Evolutionary conservation across 2,797 vertebrate genomes (phyloP).

Genomic region (Sarcophilus harrisii): DNA sequence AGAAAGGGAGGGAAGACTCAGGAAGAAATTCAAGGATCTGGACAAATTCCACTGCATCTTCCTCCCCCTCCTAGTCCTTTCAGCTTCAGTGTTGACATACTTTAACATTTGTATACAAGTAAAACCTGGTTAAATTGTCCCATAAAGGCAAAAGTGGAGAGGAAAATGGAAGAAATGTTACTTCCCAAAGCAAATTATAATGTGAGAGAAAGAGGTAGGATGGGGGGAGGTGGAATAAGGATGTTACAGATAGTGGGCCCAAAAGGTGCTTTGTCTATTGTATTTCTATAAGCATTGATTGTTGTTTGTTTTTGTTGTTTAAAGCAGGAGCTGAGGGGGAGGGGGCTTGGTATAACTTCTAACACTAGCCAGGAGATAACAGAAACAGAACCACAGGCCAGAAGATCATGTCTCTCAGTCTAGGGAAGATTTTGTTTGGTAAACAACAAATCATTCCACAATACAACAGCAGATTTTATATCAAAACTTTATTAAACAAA

Average conservation of each 20-base stretch:
- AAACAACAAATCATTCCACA: fast-evolving
- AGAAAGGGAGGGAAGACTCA: too few species aligned
- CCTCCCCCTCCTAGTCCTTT: too few species aligned
- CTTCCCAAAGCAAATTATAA: not conserved
- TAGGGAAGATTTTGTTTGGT: not conserved
- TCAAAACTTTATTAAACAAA: conserved; percentile 99
- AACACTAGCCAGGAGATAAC: not conserved
- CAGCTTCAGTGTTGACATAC: too few species aligned
- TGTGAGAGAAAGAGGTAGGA: not conserved
- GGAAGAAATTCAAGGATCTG: too few species aligned
- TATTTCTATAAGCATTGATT: not conserved
- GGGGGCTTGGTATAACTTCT: not conserved
- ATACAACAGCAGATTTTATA: conserved; percentile 86
- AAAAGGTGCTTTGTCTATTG: not conserved
- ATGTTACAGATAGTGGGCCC: not conserved
- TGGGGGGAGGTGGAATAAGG: not conserved
- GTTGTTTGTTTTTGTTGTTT: not conserved
- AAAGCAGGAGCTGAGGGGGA: not conserved
- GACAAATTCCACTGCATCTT: too few species aligned
- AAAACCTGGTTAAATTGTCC: too few species aligned
- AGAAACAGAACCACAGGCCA: not conserved
- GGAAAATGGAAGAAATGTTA: too few species aligned
- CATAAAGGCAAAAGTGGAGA: too few species aligned
- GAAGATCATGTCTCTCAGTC: not conserved
- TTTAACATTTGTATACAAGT: too few species aligned